Evolutionary conservation across 2,797 vertebrate genomes (phyloP).

Genomic region (Sparus aurata): DNA sequence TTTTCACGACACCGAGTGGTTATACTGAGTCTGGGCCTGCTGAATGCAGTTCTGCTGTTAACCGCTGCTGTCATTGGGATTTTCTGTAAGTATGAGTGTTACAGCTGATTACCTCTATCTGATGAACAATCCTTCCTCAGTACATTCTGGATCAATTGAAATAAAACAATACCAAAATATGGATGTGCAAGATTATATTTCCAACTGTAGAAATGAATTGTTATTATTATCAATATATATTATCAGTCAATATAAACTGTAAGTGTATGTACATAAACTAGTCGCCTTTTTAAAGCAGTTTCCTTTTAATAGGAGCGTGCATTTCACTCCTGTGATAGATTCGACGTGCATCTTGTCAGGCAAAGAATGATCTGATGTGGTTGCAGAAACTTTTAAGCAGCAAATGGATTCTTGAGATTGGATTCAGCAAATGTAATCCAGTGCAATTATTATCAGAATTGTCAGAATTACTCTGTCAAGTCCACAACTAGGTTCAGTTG

Average conservation of each 20-base stretch:
- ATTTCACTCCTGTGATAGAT: neutral
- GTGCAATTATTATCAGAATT: too few species aligned
- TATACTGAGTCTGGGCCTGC: constrained; percentile 64
- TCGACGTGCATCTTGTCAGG: neutral
- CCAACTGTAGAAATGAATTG: neutral
- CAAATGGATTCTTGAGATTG: too few species aligned
- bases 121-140: neutral
- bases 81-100: constrained; percentile 75
- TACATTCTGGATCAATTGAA: neutral
- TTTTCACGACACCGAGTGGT: constrained; percentile 58
- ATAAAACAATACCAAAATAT: neutral
- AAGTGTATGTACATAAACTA: neutral
- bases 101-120: neutral
- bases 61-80: constrained; percentile 68
- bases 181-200: neutral
- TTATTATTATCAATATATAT: neutral
- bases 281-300: neutral
- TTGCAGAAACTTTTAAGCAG: too few species aligned
- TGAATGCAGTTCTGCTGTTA: constrained; percentile 71
- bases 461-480: too few species aligned
- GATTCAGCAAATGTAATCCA: too few species aligned
- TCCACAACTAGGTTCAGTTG: too few species aligned
- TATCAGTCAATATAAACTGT: neutral
- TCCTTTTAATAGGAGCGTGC: too few species aligned
- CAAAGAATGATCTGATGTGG: too few species aligned